Evolutionary conservation across 2,113 vertebrate genomes (phyloP), one percentile per base, ranked within the genome.

Genomic region (Oenanthe melanoleuca): DNA sequence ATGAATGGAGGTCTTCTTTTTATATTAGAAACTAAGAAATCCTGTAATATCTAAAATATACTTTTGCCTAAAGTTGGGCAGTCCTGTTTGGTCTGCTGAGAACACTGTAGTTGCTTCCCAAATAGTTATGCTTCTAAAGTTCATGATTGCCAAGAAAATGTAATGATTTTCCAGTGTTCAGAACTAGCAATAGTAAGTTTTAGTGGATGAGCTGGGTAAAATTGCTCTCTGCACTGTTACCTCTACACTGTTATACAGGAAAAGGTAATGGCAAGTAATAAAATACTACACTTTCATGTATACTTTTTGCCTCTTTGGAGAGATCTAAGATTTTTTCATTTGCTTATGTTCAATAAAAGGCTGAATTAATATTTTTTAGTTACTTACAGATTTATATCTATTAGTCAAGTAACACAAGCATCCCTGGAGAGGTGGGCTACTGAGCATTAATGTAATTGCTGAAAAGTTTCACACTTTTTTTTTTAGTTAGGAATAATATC

Each of bases 401-500:
- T 80, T 73, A 66, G 63, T 86, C 2, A 26, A 70, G 82, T 92
- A 94, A 88, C 37, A 55, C 47, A 92, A 86, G 25, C 52, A 81
- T 92, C 90, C 82, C 88, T 86, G 33, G 88, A 94, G 82, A 86
- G 2, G 2, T 71, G n/a, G 0, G 15, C 89, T 96, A 89, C 89
- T 87, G 85, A 78, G 53, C 87, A 87, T 83, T 92, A 94, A 92
- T 86, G 22, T 83, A 93, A 83, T 83, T 93, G 86, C 53, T 94
- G 93, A 93, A 92, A 88, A 94, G 60, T 78, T 92, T 96, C 93
- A 81, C 86, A 71, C 80, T 81, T 73, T 79, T 85, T 89, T 57
- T 57, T 92, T 89, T 79, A 45, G 65, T 73, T 94, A 49, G 70
- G 25, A 83, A 83, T 84, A 86, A 34, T 90, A 94, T 25, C 44